Conservation (phyloP, 1,140 invertebrate genomes). For the Steinernema feltiae region DNA sequence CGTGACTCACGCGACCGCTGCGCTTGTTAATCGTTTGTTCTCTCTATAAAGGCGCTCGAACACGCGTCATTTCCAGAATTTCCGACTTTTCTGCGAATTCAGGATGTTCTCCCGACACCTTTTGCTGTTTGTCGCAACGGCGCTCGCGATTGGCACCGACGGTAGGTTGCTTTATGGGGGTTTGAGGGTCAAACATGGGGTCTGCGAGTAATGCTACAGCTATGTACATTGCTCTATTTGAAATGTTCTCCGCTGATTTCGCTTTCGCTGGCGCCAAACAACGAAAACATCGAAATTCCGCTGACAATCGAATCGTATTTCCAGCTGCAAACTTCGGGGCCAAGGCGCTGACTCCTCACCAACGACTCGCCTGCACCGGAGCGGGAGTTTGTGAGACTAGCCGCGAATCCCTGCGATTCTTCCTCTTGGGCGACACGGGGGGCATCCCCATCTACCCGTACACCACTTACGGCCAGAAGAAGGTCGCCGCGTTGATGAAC, state of each 20-base stretch:
- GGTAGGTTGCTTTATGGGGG: background rate
- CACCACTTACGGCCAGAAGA: conserved; percentile 35
- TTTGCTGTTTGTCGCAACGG: background rate
- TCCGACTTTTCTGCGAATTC: background rate
- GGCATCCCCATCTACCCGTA: conserved; percentile 38
- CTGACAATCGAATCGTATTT: no score
- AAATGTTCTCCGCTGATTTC: no score
- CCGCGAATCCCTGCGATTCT: conserved; percentile 33
- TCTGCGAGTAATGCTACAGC: background rate
- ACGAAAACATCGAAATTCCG: no score
- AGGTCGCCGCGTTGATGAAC: conserved; percentile 35
- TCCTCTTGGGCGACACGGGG: conserved; percentile 47
- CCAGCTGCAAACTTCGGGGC: no score
- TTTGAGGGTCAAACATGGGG: background rate
- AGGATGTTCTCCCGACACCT: background rate
- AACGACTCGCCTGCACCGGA: background rate
- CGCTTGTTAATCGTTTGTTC: background rate
- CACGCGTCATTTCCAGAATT: background rate
- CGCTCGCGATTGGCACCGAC: background rate
- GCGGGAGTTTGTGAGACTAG: background rate
- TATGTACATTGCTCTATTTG: no score
- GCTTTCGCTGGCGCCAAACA: no score
- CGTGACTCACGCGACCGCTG: no score
- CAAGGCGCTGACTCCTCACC: background rate
- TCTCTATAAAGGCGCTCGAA: background rate